These are phyloP conservation scores for Palloptera scutellata DNA, from an alignment of 2,888 invertebrate species.

Conservation along the genomic window DNA sequence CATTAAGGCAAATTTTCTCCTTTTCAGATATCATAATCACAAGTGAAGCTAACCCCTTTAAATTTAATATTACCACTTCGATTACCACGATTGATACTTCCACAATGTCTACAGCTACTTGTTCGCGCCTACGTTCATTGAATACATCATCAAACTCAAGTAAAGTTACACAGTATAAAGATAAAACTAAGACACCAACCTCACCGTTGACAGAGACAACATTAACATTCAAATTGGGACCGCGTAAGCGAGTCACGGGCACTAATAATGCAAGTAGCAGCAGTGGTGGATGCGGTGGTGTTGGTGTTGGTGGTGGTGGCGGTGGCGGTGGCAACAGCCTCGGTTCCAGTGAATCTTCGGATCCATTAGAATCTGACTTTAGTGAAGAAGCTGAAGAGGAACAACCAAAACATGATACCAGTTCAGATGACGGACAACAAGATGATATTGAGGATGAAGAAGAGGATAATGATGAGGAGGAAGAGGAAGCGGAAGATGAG, in stretches of 20 bases:
- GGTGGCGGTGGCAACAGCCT: constrained; percentile 44
- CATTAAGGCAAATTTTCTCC: no score
- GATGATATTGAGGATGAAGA: constrained; percentile 39
- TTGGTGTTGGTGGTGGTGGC: constrained; percentile 35
- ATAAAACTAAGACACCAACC: constrained; percentile 38
- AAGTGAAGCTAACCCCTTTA: no score
- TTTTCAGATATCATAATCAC: no score
- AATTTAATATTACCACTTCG: no score
- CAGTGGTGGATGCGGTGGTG: constrained; percentile 37
- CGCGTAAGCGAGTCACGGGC: constrained; percentile 28
- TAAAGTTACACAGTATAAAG: constrained; percentile 3
- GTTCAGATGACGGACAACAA: constrained; percentile 40
- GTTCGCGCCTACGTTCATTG: constrained; percentile 55
- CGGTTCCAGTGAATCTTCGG: constrained; percentile 60
- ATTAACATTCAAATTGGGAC: constrained; percentile 51
- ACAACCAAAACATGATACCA: constrained; percentile 30
- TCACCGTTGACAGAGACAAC: constrained; percentile 50
- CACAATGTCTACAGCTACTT: constrained; percentile 60
- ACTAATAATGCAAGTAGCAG: constrained; percentile 5
- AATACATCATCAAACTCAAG: constrained; percentile 27
- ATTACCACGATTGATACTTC: no score
- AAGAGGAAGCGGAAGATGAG: constrained; percentile 46
- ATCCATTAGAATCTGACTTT: constrained; percentile 62
- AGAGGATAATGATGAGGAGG: constrained; percentile 40
- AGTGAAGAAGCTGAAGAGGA: constrained; percentile 53